Evolutionary conservation across 2,888 invertebrate species (phyloP).

Genomic region (Spisula solida): DNA sequence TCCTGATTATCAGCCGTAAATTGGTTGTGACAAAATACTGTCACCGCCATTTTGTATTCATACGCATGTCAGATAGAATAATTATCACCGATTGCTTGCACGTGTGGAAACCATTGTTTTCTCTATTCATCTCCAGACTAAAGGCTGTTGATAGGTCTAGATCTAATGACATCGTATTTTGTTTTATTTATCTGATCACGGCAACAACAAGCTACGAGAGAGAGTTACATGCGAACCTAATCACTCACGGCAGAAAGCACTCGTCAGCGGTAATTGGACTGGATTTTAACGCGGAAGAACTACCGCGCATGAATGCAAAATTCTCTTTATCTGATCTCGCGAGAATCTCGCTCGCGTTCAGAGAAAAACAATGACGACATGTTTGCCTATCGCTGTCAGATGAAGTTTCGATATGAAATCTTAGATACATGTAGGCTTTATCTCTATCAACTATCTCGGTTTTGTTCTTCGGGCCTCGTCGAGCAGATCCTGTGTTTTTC

Average conservation of each 20-base stretch:
- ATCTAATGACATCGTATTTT: slow-evolving; percentile 35
- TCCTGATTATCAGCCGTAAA: slow-evolving; percentile 1
- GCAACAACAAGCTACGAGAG: neutral
- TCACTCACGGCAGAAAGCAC: neutral
- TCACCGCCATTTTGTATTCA: slow-evolving; percentile 40
- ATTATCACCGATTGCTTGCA: slow-evolving; percentile 35
- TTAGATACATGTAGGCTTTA: slow-evolving; percentile 40
- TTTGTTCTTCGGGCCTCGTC: slow-evolving; percentile 21
- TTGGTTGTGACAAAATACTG: slow-evolving; percentile 39
- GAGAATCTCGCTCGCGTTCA: slow-evolving; percentile 63
- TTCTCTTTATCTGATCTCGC: slow-evolving; percentile 63
- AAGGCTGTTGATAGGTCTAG: slow-evolving; percentile 39
- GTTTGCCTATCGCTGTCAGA: slow-evolving; percentile 55
- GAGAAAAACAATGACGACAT: slow-evolving; percentile 53
- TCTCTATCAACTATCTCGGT: slow-evolving; percentile 39
- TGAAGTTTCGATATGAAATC: slow-evolving; percentile 53
- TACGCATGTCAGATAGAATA: slow-evolving; percentile 39
- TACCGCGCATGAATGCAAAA: slow-evolving; percentile 68
- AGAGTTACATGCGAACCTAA: neutral
- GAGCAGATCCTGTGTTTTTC: neutral
- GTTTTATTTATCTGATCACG: slow-evolving; percentile 36
- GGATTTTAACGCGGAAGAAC: slow-evolving; percentile 62
- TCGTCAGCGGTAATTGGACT: slow-evolving; percentile 60
- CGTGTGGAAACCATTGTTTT: slow-evolving; percentile 54
- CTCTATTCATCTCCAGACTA: slow-evolving; percentile 49